Evolutionary conservation across 30 jellyfish, hydroid and myxozoan genomes (phyloP).

Genomic region (Hydractinia symbiolongicarpus): DNA sequence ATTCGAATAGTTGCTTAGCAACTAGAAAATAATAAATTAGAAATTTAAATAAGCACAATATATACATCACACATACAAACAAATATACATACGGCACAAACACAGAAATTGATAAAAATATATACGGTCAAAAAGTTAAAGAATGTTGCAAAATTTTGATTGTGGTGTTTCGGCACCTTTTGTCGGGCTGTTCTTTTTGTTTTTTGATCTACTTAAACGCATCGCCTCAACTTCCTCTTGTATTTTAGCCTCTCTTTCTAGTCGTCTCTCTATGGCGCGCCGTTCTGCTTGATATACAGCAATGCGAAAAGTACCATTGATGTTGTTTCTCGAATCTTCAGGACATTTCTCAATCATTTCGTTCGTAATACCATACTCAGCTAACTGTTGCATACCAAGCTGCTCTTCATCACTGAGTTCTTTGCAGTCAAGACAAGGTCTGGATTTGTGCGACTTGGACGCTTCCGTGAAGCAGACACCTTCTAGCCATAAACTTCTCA

Average conservation of each 20-base stretch:
- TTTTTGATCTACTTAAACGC: slow-evolving; percentile 31
- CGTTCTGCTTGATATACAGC: slow-evolving; percentile 74
- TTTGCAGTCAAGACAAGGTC: slow-evolving; percentile 38
- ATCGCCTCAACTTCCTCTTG: slow-evolving; percentile 41
- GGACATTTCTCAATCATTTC: slow-evolving; percentile 47
- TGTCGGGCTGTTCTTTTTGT: slow-evolving; percentile 29
- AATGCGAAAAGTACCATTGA: slow-evolving; percentile 86
- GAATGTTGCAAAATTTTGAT: slow-evolving; percentile 67
- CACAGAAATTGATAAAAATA: no score
- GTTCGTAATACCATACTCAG: slow-evolving; percentile 52
- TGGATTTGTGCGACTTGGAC: slow-evolving; percentile 36
- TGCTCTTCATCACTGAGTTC: slow-evolving; percentile 55
- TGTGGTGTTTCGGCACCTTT: slow-evolving; percentile 34
- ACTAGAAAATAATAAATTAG: no score
- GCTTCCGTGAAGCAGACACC: slow-evolving; percentile 71
- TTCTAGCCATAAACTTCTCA: slow-evolving; percentile 83
- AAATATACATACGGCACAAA: no score
- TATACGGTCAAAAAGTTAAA: slow-evolving; percentile 2
- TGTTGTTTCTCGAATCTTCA: slow-evolving; percentile 46
- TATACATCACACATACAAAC: no score
- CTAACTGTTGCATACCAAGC: slow-evolving; percentile 52
- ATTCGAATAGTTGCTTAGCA: no score
- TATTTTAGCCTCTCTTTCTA: slow-evolving; percentile 53
- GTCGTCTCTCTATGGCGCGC: slow-evolving; percentile 43
- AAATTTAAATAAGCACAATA: no score